Percentiles rank a stretch among this genome's conserved stretches.
Evolutionary conservation across 2,797 vertebrate genomes (phyloP).

Genomic region (Notolepis coatsorum): DNA sequence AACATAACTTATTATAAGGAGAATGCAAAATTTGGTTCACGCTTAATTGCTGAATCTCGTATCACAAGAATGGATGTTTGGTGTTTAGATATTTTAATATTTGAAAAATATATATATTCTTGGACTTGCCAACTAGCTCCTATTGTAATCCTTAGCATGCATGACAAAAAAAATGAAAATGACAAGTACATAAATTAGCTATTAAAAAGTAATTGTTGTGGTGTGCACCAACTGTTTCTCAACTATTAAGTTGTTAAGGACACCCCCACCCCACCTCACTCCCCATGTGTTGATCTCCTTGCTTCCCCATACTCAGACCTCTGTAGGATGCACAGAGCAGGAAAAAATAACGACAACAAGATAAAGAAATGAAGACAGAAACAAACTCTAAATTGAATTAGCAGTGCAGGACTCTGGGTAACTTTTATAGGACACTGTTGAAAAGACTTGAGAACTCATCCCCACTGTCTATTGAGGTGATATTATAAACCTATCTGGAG

Average conservation of each 20-base stretch:
- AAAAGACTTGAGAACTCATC: slow-evolving; percentile 97
- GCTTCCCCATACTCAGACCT: slow-evolving; percentile 96
- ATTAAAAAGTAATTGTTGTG: slow-evolving; percentile 93
- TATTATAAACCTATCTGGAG: slow-evolving; percentile 82
- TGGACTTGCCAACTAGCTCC: slow-evolving; percentile 95
- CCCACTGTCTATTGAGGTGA: slow-evolving; percentile 77
- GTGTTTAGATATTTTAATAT: slow-evolving; percentile 98
- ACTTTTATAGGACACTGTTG: slow-evolving; percentile 94
- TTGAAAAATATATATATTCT: slow-evolving; percentile 92
- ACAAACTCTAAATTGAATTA: slow-evolving; percentile 75
- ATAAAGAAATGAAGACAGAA: slow-evolving; percentile 65
- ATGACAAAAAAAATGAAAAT: slow-evolving; percentile 87
- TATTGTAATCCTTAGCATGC: slow-evolving; percentile 99
- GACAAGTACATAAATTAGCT: slow-evolving; percentile 87
- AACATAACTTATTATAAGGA: slow-evolving; percentile 89
- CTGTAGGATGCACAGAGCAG: slow-evolving; percentile 91
- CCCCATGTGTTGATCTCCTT: slow-evolving; percentile 80
- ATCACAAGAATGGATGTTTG: slow-evolving; percentile 99
- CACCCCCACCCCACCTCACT: slow-evolving; percentile 67
- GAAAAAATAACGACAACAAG: slow-evolving; percentile 66
- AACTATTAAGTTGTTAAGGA: slow-evolving; percentile 85
- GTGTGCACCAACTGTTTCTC: slow-evolving; percentile 99
- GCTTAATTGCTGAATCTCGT: slow-evolving; percentile 96
- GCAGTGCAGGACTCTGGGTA: slow-evolving; percentile 93
- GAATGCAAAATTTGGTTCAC: slow-evolving; percentile 96